These are phyloP conservation scores for Cladopsammia gracilis DNA, from an alignment of 64 coral and sea anemone genomes.

Conservation along the genomic window DNA sequence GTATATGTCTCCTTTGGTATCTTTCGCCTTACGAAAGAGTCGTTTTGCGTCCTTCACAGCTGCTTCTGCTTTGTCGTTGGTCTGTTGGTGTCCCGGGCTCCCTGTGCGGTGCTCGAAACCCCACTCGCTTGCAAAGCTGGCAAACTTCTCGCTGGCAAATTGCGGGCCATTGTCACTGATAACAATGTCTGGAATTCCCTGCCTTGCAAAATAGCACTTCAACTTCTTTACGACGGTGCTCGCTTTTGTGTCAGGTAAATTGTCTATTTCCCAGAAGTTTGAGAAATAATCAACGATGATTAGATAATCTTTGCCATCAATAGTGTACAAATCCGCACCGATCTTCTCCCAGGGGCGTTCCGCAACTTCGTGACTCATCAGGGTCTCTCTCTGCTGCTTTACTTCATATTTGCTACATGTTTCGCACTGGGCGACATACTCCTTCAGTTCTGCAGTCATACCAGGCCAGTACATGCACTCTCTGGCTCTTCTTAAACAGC, in stretches of 20 bases:
- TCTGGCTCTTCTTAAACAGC: conserved; percentile 45
- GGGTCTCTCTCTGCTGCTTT: conserved; percentile 39
- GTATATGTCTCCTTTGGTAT: conserved; percentile 20
- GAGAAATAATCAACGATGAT: conserved; percentile 4
- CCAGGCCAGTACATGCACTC: conserved; percentile 30
- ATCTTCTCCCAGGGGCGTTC: conserved; percentile 49
- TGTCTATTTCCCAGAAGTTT: conserved; percentile 48
- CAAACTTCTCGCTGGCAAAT: conserved; percentile 31
- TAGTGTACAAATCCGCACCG: background rate
- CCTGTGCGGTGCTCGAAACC: conserved; percentile 32
- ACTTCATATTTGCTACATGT: background rate
- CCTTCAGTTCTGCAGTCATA: conserved; percentile 21
- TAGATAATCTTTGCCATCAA: conserved; percentile 21
- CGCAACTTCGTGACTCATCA: background rate
- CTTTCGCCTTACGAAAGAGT: background rate
- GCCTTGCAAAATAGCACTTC: conserved; percentile 29
- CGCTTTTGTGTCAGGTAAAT: background rate
- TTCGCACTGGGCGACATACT: conserved; percentile 25
- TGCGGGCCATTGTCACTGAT: conserved; percentile 47
- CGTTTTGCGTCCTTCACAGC: conserved; percentile 13
- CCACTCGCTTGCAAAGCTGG: conserved; percentile 13
- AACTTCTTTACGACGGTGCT: conserved; percentile 6
- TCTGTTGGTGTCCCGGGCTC: conserved; percentile 28
- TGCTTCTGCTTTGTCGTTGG: conserved; percentile 41
- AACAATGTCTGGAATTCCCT: conserved; percentile 41